These are phyloP conservation scores for Pristionchus fissidentatus DNA, from an alignment of 2,888 invertebrate genomes.

Conservation along the genomic window DNA sequence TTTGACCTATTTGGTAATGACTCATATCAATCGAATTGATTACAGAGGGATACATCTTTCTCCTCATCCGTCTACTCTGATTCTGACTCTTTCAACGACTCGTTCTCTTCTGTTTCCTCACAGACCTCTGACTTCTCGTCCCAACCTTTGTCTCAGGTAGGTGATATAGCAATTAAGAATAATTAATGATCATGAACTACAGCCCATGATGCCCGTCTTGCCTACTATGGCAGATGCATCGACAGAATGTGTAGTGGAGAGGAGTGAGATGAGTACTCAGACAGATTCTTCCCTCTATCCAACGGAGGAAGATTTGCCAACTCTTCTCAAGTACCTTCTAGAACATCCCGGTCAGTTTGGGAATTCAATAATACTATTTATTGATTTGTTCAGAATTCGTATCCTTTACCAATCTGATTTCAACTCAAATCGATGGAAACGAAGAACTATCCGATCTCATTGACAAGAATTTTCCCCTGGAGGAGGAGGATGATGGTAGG, in stretches of 20 bases:
- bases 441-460: not conserved
- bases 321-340: not conserved
- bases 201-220: not conserved
- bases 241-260: not conserved
- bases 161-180: not conserved
- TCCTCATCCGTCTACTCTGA: not conserved
- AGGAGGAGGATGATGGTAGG: not conserved
- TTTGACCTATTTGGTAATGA: too few relatives aligned
- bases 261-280: constrained; percentile 14
- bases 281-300: not conserved
- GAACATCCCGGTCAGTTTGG: not conserved
- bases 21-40: too few relatives aligned
- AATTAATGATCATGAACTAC: not conserved
- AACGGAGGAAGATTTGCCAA: not conserved
- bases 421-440: not conserved
- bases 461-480: not conserved
- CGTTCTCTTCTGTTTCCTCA: not conserved
- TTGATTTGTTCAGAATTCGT: not conserved
- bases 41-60: constrained; percentile 3
- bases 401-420: not conserved
- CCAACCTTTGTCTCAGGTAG: not conserved
- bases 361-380: not conserved
- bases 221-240: not conserved
- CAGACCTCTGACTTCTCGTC: not conserved
- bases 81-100: constrained; percentile 21